phyloP scores from a whole-genome alignment of 2,888 invertebrate species.

The Callimorpha dominula region DNA sequence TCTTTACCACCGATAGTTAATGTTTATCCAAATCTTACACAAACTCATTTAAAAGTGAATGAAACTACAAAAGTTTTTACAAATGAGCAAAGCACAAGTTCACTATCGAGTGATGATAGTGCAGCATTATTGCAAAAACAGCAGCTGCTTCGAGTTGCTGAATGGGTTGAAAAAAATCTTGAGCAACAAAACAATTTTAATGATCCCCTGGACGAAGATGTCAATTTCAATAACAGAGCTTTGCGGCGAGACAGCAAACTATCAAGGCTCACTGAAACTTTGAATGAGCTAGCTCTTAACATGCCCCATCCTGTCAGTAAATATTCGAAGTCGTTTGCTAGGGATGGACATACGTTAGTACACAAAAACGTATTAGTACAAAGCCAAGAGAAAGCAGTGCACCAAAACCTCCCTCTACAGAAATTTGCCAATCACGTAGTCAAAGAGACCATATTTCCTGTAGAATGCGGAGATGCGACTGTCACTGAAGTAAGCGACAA shows the following conservation, averaged over 20 bases:
- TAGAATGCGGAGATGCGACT: conserved; percentile 74
- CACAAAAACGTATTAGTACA: conserved; percentile 58
- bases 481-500: conserved; percentile 76
- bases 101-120: conserved; percentile 83
- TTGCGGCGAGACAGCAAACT: conserved; percentile 74
- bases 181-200: conserved; percentile 82
- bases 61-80: conserved; percentile 79
- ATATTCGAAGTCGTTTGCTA: conserved; percentile 72
- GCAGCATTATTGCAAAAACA: conserved; percentile 87
- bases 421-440: conserved; percentile 67
- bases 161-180: conserved; percentile 91
- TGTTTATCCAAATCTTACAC: conserved; percentile 82
- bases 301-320: conserved; percentile 84
- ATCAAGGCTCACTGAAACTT: conserved; percentile 75
- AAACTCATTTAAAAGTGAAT: conserved; percentile 82
- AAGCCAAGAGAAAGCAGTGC: conserved; percentile 59
- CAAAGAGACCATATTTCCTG: conserved; percentile 81
- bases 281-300: conserved; percentile 80
- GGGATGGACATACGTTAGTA: conserved; percentile 70
- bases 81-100: conserved; percentile 84
- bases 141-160: conserved; percentile 90
- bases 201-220: conserved; percentile 79
- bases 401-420: conserved; percentile 49
- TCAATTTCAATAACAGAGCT: conserved; percentile 67
- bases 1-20: conserved; percentile 77